phyloP scores from a whole-genome alignment of 2,888 invertebrate species.

The Pristionchus fissidentatus region DNA sequence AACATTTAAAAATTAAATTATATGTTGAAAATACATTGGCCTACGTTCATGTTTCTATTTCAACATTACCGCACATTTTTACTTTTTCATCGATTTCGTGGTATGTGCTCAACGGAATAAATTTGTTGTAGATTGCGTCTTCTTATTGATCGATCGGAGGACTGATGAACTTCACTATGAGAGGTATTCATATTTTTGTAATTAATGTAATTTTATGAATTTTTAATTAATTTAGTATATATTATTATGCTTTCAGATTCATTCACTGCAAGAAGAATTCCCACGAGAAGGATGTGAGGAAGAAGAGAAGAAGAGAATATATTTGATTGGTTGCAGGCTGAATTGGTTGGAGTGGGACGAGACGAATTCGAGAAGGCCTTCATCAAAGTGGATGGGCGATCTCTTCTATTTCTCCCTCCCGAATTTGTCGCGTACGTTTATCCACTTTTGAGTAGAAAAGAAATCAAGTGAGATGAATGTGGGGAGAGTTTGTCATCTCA shows the following conservation, averaged over 20 bases:
- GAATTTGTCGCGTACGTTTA: constrained; percentile 56
- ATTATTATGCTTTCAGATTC: constrained; percentile 51
- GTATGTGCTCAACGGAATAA: no score
- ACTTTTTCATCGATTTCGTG: neutral
- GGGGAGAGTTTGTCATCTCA: constrained; percentile 53
- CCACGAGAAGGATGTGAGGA: constrained; percentile 54
- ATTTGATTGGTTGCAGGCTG: constrained; percentile 49
- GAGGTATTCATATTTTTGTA: no score
- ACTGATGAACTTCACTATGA: constrained; percentile 43
- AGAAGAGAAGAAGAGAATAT: constrained; percentile 59
- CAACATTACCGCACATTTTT: neutral
- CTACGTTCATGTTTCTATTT: no score
- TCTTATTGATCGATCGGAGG: constrained; percentile 64
- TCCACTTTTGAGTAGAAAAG: no score
- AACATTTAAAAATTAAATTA: no score
- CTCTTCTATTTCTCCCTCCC: constrained; percentile 45
- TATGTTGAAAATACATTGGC: no score
- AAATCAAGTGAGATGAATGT: constrained; percentile 50
- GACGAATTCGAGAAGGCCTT: constrained; percentile 55
- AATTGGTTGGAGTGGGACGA: constrained; percentile 49
- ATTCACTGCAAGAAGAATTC: constrained; percentile 68
- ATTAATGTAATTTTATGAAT: no score
- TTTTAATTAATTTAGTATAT: neutral
- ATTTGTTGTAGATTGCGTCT: constrained; percentile 64
- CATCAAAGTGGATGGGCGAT: constrained; percentile 50